These are phyloP conservation scores for Eupithecia subumbrata DNA, from an alignment of 2,888 invertebrate species.

Conservation along the genomic window DNA sequence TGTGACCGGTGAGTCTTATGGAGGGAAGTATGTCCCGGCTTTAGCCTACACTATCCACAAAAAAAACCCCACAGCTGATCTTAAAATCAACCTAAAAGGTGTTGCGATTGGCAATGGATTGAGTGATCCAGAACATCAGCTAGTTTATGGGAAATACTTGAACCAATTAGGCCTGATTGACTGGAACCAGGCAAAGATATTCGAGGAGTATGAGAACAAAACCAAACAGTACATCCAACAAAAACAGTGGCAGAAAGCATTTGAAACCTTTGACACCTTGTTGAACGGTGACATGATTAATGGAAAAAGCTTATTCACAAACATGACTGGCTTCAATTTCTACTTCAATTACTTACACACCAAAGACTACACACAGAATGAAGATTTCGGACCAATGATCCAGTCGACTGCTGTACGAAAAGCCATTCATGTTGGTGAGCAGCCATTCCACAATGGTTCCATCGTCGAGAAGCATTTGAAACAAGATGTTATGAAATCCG, in stretches of 20 bases:
- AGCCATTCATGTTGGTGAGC: conserved; percentile 93
- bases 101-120: conserved; percentile 92
- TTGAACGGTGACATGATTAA: conserved; percentile 87
- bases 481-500: conserved; percentile 92
- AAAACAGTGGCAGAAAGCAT: conserved; percentile 87
- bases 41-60: conserved; percentile 89
- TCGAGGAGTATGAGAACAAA: conserved; percentile 85
- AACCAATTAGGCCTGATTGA: conserved; percentile 90
- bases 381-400: conserved; percentile 85
- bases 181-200: conserved; percentile 83
- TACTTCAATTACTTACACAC: conserved; percentile 90
- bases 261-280: conserved; percentile 87
- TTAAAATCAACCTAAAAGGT: conserved; percentile 89
- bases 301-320: conserved; percentile 86
- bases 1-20: conserved; percentile 95
- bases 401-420: conserved; percentile 86
- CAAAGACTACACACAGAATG: conserved; percentile 78
- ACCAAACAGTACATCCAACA: conserved; percentile 85
- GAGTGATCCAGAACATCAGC: conserved; percentile 90
- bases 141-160: conserved; percentile 90
- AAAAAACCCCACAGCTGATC: conserved; percentile 84
- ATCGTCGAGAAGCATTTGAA: conserved; percentile 88
- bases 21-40: conserved; percentile 91
- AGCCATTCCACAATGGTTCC: conserved; percentile 86
- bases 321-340: conserved; percentile 89